Base-by-base conservation (phyloP, 2,113 vertebrate species). In the Notechis scutatus region DNA sequence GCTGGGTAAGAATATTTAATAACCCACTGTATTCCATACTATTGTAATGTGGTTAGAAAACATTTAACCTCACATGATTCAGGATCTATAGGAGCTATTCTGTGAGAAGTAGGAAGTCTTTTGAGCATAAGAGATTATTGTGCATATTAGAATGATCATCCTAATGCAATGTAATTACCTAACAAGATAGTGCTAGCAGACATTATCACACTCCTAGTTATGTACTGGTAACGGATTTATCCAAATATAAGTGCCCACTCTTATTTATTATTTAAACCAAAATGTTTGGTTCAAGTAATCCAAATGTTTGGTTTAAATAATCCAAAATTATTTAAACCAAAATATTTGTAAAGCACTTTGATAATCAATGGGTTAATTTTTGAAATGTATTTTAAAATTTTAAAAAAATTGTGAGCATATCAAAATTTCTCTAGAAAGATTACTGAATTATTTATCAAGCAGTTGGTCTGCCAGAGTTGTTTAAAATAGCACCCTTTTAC, bases 1-100 rank as follows among this genome's bases (percentile, higher is more conserved):
- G 98, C 99, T 93, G 99, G 99, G 99, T 99, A 98, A 99, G 98
- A 42, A 29, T 69, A 23, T 94, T 69, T 95, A 95, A 50, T 89
- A 57, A 3, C 86, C 61, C 39, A 52, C 42, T 45, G 8, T 20
- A 14, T 94, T 96, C n/a, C 91, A 5, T 90, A 89, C 45, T 87
- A 93, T 94, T 92, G 18, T 21, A 52, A 23, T 93, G n/a, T 64
- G 86, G 29, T 50, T 86, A 23, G 2, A n/a, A 42, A 59, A 59
- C 9, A 15, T 11, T n/a, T 69, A 54, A 34, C 11, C 23, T 52
- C 57, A 81, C 34, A 39, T 50, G 8, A 55, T 42, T 29, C 57
- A 88, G 47, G 54, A 52, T 24, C 10, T 7, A 24, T 0, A 57
- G 39, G 12, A 57, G 29, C 20, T 21, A 23, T 12, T 74, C 61